phyloP scores from a whole-genome alignment of 2,888 invertebrate genomes.

The Diarsia dahlii region DNA sequence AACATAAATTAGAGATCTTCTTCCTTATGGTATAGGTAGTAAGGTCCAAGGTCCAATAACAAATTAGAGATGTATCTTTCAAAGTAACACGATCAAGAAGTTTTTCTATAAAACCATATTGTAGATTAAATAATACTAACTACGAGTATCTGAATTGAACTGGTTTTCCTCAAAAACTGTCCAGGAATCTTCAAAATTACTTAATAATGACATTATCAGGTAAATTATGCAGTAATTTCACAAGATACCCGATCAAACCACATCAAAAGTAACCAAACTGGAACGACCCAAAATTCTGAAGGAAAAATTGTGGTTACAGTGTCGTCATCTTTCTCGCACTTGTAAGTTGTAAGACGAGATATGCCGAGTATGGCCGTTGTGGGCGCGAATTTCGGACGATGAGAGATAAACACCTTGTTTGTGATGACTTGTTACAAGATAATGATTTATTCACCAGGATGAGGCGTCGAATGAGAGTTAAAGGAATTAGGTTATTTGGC shows the following conservation, averaged over 20 bases:
- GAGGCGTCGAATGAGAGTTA: slow-evolving; percentile 1
- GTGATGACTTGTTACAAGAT: slow-evolving; percentile 40
- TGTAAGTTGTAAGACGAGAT: slow-evolving; percentile 54
- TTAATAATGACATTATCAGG: slow-evolving; percentile 15
- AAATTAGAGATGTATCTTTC: neutral
- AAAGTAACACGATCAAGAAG: too few relatives aligned
- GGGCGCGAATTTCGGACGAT: slow-evolving; percentile 70
- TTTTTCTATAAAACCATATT: neutral
- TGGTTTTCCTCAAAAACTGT: slow-evolving; percentile 2
- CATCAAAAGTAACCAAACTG: slow-evolving; percentile 60
- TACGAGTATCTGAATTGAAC: too few relatives aligned
- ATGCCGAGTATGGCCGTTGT: slow-evolving; percentile 77
- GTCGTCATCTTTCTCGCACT: slow-evolving; percentile 57
- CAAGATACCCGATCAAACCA: slow-evolving; percentile 59
- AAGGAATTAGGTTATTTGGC: slow-evolving; percentile 17
- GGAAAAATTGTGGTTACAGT: slow-evolving; percentile 43
- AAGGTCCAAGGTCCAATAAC: too few relatives aligned
- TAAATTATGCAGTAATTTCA: slow-evolving; percentile 50
- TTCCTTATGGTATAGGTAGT: too few relatives aligned
- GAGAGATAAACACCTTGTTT: slow-evolving; percentile 65
- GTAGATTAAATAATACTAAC: too few relatives aligned
- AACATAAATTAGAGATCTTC: neutral
- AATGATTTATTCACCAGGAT: slow-evolving; percentile 37
- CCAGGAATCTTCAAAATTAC: slow-evolving; percentile 37
- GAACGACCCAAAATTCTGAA: slow-evolving; percentile 45